Evolutionary conservation across 2,888 invertebrate genomes (phyloP), one percentile per base, ranked within the genome.

Genomic region (Volucella zonaria): DNA sequence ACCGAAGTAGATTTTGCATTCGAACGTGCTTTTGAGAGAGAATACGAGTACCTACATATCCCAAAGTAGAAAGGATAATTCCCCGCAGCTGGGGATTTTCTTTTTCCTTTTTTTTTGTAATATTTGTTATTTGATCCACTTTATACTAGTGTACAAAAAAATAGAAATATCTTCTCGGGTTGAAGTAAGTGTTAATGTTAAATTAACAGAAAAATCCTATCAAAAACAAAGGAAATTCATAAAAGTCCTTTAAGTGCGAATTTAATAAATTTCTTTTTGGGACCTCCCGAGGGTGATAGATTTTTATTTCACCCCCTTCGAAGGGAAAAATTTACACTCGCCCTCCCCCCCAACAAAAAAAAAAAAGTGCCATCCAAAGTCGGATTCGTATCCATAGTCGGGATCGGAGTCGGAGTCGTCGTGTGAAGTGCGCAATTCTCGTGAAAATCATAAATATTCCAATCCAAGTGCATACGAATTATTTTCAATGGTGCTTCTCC

Each of bases 151-250:
- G 31, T 31, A 31, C 6, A 6, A 31, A 31, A 31, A 6, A 6
- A 31, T 31, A 2, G 2, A 31, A 31, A 31, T 31, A 31, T 31
- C 31, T 31, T 31, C 6, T 31, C 31, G 31, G 31, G 6, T 31
- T 0, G 31, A 31, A 31, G 6, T 31, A 31, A 31, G 31, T 31
- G 31, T 31, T 31, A 6, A 31, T 6, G 31, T 31, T 80, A 75
- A 80, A 83, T 83, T 83, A 83, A 83, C 83, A 83, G 61, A 80
- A 59, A 80, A 83, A 83, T 83, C 71, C 80, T 4, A 31, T 31
- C 31, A 31, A 31, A 31, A 31, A 31, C 31, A 31, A 31, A 31
- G 4, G 31, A 31, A 31, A 31, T 31, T 31, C 6, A 4, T 4
- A 31, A 31, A 31, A 31, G 31, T 31, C 6, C 31, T 6, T 31